Conservation (phyloP, 2,888 invertebrate genomes). For the Carterocephalus palaemon region DNA sequence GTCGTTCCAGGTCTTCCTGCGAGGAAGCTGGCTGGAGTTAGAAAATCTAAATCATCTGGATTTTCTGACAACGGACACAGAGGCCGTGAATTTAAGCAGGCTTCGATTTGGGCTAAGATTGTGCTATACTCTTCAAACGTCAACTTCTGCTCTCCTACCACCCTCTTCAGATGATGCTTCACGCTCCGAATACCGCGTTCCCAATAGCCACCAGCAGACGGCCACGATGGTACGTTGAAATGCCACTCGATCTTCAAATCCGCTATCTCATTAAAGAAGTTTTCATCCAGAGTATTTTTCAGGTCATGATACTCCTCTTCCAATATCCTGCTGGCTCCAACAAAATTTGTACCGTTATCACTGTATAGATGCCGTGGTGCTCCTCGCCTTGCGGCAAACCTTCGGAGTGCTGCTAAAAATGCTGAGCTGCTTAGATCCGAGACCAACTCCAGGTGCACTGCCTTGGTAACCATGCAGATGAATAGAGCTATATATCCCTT, state of each 20-base stretch:
- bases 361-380: slow-evolving; percentile 33
- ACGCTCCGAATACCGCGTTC: slow-evolving; percentile 33
- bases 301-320: slow-evolving; percentile 24
- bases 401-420: slow-evolving; percentile 34
- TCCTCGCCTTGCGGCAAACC: slow-evolving; percentile 35
- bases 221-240: slow-evolving; percentile 30
- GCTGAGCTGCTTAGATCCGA: slow-evolving; percentile 34
- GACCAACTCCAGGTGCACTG: slow-evolving; percentile 37
- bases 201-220: slow-evolving; percentile 32
- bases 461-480: slow-evolving; percentile 34
- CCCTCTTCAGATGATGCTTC: no score
- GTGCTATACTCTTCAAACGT: neutral
- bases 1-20: slow-evolving; percentile 12
- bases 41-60: no score
- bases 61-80: no score
- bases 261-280: slow-evolving; percentile 30
- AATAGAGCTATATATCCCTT: slow-evolving; percentile 35
- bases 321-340: slow-evolving; percentile 30
- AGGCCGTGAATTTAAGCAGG: no score
- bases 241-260: no score
- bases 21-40: slow-evolving; percentile 26
- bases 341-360: slow-evolving; percentile 36
- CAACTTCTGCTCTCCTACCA: no score
- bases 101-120: no score
- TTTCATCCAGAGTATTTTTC: neutral